Conservation (phyloP, 2,113 vertebrate genomes). For the Microcebus lehilahytsara region DNA sequence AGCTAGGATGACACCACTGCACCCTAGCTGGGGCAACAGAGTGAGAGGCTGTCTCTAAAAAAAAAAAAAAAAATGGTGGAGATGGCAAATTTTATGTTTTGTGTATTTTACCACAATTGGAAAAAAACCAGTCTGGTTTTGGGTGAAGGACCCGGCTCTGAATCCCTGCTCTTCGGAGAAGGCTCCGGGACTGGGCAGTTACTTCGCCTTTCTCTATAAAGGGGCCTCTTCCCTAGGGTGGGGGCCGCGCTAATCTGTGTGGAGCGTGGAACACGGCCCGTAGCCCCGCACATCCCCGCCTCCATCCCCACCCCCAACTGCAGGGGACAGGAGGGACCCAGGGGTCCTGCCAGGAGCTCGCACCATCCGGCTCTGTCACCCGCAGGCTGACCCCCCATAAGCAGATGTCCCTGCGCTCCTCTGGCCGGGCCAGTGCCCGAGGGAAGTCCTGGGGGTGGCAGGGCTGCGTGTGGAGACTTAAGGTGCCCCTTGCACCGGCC, state of each 20-base stretch:
- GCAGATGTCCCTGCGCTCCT: not conserved
- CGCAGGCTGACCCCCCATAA: rapidly evolving
- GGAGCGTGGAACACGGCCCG: too few species aligned
- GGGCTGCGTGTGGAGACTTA: not conserved
- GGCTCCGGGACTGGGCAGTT: not conserved
- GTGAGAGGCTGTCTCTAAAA: not conserved
- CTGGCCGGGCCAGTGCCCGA: rapidly evolving
- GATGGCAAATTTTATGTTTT: not conserved
- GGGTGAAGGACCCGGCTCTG: not conserved
- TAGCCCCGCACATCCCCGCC: rapidly evolving
- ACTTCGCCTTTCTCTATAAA: not conserved
- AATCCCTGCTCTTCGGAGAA: not conserved
- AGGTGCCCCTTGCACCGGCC: rapidly evolving
- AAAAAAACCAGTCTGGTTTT: too few species aligned
- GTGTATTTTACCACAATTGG: too few species aligned
- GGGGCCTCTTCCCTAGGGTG: not conserved
- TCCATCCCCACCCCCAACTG: not conserved
- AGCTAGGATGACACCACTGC: not conserved
- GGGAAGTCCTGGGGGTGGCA: rapidly evolving
- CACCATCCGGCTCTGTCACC: rapidly evolving
- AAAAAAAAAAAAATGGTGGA: too few species aligned
- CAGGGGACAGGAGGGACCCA: not conserved
- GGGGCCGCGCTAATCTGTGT: not conserved
- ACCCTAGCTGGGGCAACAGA: not conserved
- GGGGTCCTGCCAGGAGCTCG: not conserved